Conservation (phyloP, 2,888 invertebrate genomes). For the Deilephila elpenor region DNA sequence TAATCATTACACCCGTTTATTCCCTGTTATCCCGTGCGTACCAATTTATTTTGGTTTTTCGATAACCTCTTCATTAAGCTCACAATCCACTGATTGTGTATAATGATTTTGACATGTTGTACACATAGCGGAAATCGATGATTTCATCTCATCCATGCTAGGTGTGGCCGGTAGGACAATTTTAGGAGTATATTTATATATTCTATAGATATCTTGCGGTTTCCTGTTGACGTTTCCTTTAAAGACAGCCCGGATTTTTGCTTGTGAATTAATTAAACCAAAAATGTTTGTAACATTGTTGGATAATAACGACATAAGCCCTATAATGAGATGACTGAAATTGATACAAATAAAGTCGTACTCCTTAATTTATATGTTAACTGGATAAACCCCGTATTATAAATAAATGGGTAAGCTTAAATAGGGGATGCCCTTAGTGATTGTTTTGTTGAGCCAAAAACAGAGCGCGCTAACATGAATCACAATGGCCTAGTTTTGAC, state of each 20-base stretch:
- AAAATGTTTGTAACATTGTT: background rate
- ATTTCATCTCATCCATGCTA: constrained; percentile 21
- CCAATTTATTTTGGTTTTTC: background rate
- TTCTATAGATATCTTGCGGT: background rate
- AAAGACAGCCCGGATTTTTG: background rate
- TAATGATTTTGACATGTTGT: constrained; percentile 29
- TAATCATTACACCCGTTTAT: no score
- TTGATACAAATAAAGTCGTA: no score
- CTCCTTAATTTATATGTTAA: no score
- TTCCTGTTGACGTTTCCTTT: constrained; percentile 12
- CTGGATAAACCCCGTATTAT: no score
- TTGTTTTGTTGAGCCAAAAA: no score
- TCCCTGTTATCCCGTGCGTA: no score
- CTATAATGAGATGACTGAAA: no score
- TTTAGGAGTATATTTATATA: background rate
- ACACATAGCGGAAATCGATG: constrained; percentile 25
- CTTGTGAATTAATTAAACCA: background rate
- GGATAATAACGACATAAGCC: background rate
- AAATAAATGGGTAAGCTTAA: no score
- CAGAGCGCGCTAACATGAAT: no score
- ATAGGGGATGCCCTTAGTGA: no score
- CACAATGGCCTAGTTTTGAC: no score
- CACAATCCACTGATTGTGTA: constrained; percentile 23
- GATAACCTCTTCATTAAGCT: constrained; percentile 12
- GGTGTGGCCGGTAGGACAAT: constrained; percentile 1